These are phyloP conservation scores for Venusia cambrica DNA, from an alignment of 2,888 invertebrate species.

Conservation along the genomic window DNA sequence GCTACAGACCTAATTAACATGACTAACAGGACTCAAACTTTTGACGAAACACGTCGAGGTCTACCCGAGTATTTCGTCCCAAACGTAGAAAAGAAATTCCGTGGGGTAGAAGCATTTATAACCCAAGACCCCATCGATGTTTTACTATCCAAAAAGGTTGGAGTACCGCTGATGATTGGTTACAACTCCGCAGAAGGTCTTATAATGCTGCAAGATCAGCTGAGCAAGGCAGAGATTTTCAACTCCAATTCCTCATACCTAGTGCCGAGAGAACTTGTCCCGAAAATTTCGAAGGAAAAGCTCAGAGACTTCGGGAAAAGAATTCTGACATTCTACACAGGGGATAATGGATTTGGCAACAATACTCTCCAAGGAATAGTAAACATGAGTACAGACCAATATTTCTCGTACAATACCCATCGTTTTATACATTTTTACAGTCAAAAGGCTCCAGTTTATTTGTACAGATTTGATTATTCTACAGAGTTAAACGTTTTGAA, in stretches of 20 bases:
- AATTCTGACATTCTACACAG: constrained; percentile 48
- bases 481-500: constrained; percentile 40
- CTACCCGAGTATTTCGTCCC: too few relatives aligned
- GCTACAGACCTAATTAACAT: too few relatives aligned
- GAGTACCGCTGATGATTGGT: constrained; percentile 53
- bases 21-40: constrained; percentile 25
- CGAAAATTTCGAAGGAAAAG: constrained; percentile 35
- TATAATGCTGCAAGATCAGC: constrained; percentile 34
- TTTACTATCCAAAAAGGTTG: constrained; percentile 41
- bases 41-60: constrained; percentile 28
- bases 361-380: constrained; percentile 37
- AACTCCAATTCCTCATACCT: constrained; percentile 45
- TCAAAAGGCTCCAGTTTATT: too few relatives aligned
- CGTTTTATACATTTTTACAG: constrained; percentile 49
- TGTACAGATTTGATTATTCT: constrained; percentile 40
- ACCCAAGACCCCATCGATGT: constrained; percentile 45
- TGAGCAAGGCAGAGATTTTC: constrained; percentile 37
- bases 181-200: constrained; percentile 57
- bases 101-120: constrained; percentile 43
- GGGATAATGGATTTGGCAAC: constrained; percentile 36
- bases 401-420: constrained; percentile 46
- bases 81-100: constrained; percentile 42
- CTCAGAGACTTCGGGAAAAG: constrained; percentile 43
- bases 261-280: constrained; percentile 47
- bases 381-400: constrained; percentile 44